Evolutionary conservation across 2,113 vertebrate genomes (phyloP).

Genomic region (Otocyon megalotis): DNA sequence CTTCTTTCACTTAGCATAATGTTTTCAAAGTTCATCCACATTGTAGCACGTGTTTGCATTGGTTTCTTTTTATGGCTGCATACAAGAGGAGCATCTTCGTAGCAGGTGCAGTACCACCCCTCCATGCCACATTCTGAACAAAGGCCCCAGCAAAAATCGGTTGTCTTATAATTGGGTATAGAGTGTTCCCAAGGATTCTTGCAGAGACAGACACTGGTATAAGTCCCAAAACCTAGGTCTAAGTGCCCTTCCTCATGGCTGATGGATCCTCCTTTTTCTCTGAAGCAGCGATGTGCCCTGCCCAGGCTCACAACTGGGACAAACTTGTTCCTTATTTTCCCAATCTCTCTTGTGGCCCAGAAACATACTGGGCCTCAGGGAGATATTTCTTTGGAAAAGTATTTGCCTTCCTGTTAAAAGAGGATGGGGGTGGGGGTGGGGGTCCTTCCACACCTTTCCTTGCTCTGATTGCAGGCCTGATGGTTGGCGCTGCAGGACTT

Average conservation of each 20-base stretch:
- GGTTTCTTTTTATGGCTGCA: neutral
- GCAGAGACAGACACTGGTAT: neutral
- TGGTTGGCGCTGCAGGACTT: neutral
- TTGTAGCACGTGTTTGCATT: neutral
- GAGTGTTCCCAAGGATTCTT: neutral
- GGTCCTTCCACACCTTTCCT: neutral
- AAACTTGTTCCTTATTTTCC: neutral
- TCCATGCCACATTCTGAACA: conserved; percentile 8
- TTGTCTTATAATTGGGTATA: neutral
- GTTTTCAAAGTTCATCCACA: neutral
- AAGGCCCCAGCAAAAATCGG: neutral
- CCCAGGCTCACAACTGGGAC: neutral
- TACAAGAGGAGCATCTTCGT: conserved; percentile 15
- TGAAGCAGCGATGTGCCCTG: neutral
- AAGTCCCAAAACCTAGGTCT: neutral
- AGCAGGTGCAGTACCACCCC: neutral
- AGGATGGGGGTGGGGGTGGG: neutral
- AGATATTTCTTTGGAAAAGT: neutral
- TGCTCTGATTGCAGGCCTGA: neutral
- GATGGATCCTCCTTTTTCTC: neutral
- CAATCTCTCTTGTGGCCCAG: neutral
- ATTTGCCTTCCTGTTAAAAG: conserved; percentile 29
- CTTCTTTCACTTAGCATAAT: conserved; percentile 10
- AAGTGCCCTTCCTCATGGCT: neutral
- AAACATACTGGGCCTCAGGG: neutral